A percentile compares a stretch with the other conserved stretches of the same genome.
Evolutionary conservation across 2,888 invertebrate species (phyloP).

Genomic region (Drosophila koepferae): DNA sequence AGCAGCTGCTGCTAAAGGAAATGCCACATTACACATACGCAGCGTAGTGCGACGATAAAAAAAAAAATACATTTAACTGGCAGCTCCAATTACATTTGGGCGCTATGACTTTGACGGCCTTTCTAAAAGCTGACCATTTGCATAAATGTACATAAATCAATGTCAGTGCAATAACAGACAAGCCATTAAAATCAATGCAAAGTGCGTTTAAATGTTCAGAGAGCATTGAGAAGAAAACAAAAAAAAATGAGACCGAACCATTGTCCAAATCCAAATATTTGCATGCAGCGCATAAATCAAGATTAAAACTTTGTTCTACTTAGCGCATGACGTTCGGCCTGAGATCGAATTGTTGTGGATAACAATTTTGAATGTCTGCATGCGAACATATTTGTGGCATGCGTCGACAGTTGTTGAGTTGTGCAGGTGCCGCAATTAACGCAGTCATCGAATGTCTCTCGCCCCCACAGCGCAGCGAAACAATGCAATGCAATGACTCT

Average conservation of each 20-base stretch:
- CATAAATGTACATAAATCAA: slow-evolving; percentile 59
- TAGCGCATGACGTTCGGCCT: slow-evolving; percentile 35
- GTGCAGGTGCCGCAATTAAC: slow-evolving; percentile 66
- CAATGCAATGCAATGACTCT: slow-evolving; percentile 43
- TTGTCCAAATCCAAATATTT: slow-evolving; percentile 76
- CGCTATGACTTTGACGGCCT: slow-evolving; percentile 32
- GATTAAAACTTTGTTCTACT: slow-evolving; percentile 70
- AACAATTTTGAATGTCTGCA: slow-evolving; percentile 21
- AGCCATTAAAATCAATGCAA: slow-evolving; percentile 69
- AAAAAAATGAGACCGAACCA: slow-evolving; percentile 26
- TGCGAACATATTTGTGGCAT: slow-evolving; percentile 43
- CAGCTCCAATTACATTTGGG: slow-evolving; percentile 52
- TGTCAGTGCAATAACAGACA: slow-evolving; percentile 66
- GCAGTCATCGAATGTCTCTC: slow-evolving; percentile 55
- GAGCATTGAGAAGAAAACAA: slow-evolving; percentile 10
- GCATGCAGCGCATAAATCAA: slow-evolving; percentile 73
- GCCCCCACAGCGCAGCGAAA: slow-evolving; percentile 35
- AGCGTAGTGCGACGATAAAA: slow-evolving; percentile 47
- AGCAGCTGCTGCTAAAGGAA: slow-evolving; percentile 44
- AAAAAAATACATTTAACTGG: neutral
- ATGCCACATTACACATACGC: slow-evolving; percentile 63
- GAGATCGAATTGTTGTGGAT: slow-evolving; percentile 13
- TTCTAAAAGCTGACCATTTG: slow-evolving; percentile 52
- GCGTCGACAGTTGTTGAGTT: slow-evolving; percentile 63
- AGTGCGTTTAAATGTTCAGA: slow-evolving; percentile 70